phyloP scores from a whole-genome alignment of 2,888 invertebrate species.

The Ctena decussata region DNA sequence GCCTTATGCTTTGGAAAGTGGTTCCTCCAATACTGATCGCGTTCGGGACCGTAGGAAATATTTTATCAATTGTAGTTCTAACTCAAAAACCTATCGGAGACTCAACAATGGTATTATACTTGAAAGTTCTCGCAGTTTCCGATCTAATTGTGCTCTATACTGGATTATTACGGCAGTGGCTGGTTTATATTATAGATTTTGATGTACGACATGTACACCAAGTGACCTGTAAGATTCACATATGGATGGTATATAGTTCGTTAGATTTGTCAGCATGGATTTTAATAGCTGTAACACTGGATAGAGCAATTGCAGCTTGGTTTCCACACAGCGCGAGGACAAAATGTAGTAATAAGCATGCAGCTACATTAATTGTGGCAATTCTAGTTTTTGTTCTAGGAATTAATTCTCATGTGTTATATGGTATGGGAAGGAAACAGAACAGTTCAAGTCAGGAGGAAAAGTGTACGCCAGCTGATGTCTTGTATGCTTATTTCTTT shows the following conservation, averaged over 20 bases:
- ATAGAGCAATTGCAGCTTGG: conserved; percentile 77
- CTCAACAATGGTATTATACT: conserved; percentile 74
- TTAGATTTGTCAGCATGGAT: conserved; percentile 81
- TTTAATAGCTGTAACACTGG: conserved; percentile 80
- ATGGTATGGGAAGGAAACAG: conserved; percentile 58
- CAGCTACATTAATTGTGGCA: conserved; percentile 45
- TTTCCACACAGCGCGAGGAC: conserved; percentile 72
- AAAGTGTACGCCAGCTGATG: conserved; percentile 43
- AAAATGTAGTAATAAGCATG: conserved; percentile 64
- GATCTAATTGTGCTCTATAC: conserved; percentile 78
- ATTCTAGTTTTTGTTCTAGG: conserved; percentile 59
- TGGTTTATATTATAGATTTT: conserved; percentile 47
- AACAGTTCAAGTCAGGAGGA: not conserved
- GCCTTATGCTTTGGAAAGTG: too few relatives aligned
- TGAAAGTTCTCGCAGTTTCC: conserved; percentile 71
- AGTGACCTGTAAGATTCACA: conserved; percentile 72
- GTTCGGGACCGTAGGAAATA: conserved; percentile 78
- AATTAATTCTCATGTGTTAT: conserved; percentile 74
- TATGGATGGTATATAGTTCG: conserved; percentile 75
- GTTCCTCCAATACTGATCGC: conserved; percentile 68
- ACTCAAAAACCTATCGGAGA: conserved; percentile 67
- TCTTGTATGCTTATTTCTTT: conserved; percentile 63
- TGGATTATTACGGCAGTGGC: conserved; percentile 76
- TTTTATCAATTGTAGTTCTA: conserved; percentile 73
- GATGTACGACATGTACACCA: conserved; percentile 69